Percentiles rank a stretch among this genome's conserved stretches.
These are phyloP conservation scores for Schrankia costaestrigalis DNA, from an alignment of 2,888 invertebrate species.

Conservation along the genomic window DNA sequence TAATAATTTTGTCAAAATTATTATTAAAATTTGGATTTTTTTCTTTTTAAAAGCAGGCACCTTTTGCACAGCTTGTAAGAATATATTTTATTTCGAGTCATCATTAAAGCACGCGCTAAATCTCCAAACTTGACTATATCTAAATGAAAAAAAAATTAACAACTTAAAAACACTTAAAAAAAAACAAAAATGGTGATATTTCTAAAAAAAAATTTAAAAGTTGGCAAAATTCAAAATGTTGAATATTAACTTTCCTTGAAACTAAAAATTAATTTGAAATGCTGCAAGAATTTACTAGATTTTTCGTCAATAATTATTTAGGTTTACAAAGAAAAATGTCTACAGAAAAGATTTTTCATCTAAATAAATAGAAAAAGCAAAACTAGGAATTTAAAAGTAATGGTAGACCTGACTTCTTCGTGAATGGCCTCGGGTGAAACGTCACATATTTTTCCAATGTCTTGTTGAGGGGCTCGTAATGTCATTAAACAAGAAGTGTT, in stretches of 20 bases:
- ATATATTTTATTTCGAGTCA: slow-evolving; percentile 1
- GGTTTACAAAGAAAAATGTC: background rate
- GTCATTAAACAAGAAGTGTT: too few species aligned
- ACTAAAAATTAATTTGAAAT: slow-evolving; percentile 24
- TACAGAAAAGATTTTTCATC: too few species aligned
- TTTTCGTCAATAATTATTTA: background rate
- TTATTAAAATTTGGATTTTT: too few species aligned
- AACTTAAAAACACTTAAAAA: slow-evolving; percentile 19
- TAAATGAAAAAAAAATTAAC: slow-evolving; percentile 24
- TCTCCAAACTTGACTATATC: slow-evolving; percentile 37
- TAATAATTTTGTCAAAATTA: too few species aligned
- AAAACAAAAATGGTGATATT: slow-evolving; percentile 31
- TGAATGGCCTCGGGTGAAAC: too few species aligned
- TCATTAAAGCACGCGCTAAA: slow-evolving; percentile 29
- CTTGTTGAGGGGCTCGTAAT: too few species aligned
- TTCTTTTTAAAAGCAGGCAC: too few species aligned
- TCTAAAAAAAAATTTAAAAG: slow-evolving; percentile 30
- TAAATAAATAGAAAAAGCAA: too few species aligned
- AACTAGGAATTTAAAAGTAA: too few species aligned
- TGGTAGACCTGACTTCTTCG: too few species aligned
- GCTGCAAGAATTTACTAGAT: slow-evolving; percentile 10
- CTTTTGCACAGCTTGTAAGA: too few species aligned
- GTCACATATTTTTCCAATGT: too few species aligned
- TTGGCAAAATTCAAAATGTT: slow-evolving; percentile 28
- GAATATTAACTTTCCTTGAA: slow-evolving; percentile 32